A percentile compares a stretch with the other conserved stretches of the same genome.
These are phyloP conservation scores for Drepanosiphum platanoidis DNA, from an alignment of 2,888 invertebrate genomes.

Conservation along the genomic window DNA sequence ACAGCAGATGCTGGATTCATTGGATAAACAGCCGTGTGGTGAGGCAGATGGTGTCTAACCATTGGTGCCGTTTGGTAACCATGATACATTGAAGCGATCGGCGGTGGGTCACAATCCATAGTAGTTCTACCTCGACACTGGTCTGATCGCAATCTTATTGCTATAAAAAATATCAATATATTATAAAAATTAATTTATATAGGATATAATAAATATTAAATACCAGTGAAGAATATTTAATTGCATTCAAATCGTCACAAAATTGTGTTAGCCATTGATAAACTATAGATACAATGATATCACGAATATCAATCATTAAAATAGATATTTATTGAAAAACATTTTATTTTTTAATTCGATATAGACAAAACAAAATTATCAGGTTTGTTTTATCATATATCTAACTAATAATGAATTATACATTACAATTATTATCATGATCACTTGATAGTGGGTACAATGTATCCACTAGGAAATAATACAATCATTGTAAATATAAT, in stretches of 20 bases:
- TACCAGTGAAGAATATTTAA: neutral
- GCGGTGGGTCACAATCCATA: slow-evolving; percentile 57
- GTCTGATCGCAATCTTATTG: slow-evolving; percentile 50
- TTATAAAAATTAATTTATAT: neutral
- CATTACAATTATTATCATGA: neutral
- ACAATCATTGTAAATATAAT: too few relatives aligned
- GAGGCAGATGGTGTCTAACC: slow-evolving; percentile 48
- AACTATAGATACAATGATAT: slow-evolving; percentile 22
- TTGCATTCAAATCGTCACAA: neutral
- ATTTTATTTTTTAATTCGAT: neutral
- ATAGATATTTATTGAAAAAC: neutral
- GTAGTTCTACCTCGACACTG: slow-evolving; percentile 52
- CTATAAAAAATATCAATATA: slow-evolving; percentile 24
- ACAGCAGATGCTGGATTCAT: slow-evolving; percentile 54
- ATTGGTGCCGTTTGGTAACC: slow-evolving; percentile 55
- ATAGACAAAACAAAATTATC: neutral
- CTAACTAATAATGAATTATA: neutral
- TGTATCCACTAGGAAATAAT: too few relatives aligned
- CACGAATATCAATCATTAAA: neutral
- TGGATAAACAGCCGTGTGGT: slow-evolving; percentile 32
- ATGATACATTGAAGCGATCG: slow-evolving; percentile 54
- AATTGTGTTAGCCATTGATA: neutral
- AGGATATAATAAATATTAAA: neutral
- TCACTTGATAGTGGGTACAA: too few relatives aligned
- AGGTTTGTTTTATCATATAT: too few relatives aligned